Evolutionary conservation across 1,140 invertebrate genomes (phyloP).

Genomic region (Zaprionus kolodkinae): DNA sequence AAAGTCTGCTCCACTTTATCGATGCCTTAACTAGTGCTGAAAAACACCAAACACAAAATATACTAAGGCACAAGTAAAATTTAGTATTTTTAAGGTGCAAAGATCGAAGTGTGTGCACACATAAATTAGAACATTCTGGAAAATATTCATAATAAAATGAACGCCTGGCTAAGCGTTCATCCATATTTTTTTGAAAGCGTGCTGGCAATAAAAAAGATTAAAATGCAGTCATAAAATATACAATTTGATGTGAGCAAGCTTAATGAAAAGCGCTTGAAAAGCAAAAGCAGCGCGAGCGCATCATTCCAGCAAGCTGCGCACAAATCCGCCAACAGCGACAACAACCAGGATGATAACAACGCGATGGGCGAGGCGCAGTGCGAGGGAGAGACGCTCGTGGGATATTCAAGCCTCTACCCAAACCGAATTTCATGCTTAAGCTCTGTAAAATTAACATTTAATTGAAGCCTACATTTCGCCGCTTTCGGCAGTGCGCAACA

Average conservation of each 20-base stretch:
- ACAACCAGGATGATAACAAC: constrained; percentile 24
- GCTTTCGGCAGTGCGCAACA: constrained; percentile 55
- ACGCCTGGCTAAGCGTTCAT: constrained; percentile 19
- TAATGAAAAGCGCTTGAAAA: constrained; percentile 65
- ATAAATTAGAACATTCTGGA: neutral
- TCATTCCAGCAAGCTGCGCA: constrained; percentile 28
- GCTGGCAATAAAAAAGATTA: constrained; percentile 73
- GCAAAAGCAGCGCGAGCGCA: neutral
- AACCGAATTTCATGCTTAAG: constrained; percentile 81
- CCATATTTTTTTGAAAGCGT: constrained; percentile 28
- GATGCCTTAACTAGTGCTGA: neutral
- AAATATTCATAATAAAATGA: constrained; percentile 11
- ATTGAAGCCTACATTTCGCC: constrained; percentile 80
- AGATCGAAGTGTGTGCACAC: constrained; percentile 1
- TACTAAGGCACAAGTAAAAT: neutral
- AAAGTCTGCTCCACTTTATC: neutral
- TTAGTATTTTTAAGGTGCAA: neutral
- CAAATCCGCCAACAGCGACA: constrained; percentile 35
- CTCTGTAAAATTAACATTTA: constrained; percentile 83
- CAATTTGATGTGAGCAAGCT: constrained; percentile 69
- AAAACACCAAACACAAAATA: neutral
- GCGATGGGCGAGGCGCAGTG: neutral
- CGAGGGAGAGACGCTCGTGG: neutral
- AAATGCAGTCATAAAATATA: constrained; percentile 76
- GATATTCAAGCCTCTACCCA: constrained; percentile 1